These are phyloP conservation scores for Mionectes olivaceus DNA, from an alignment of 2,797 vertebrate species.

Conservation along the genomic window DNA sequence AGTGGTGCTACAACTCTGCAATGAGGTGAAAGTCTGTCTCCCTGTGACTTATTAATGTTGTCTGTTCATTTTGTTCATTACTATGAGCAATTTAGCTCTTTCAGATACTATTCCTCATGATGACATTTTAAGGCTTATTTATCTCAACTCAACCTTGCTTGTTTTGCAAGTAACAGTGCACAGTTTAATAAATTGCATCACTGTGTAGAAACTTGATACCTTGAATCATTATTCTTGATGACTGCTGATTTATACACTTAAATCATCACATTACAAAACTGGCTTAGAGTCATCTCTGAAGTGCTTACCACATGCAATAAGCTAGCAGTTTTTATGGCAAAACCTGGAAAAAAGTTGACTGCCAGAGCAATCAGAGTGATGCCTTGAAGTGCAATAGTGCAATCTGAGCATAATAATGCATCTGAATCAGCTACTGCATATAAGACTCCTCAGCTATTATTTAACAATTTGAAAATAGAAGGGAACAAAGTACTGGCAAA, in stretches of 20 bases:
- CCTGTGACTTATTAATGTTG: background rate
- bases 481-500: background rate
- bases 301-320: background rate
- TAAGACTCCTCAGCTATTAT: background rate
- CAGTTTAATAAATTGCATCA: background rate
- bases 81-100: background rate
- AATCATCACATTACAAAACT: background rate
- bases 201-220: background rate
- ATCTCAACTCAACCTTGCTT: background rate
- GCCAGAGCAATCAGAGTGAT: background rate
- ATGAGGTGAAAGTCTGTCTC: background rate
- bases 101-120: background rate
- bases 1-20: background rate
- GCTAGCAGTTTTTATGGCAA: background rate
- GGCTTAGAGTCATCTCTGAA: background rate
- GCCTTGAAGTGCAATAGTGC: background rate
- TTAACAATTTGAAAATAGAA: background rate
- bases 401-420: background rate
- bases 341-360: background rate
- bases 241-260: background rate
- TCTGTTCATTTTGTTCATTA: background rate
- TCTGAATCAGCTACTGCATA: background rate
- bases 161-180: background rate
- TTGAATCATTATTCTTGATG: background rate
- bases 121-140: constrained; percentile 1